phyloP scores from a whole-genome alignment of 2,797 vertebrate genomes.

The Myiothlypis chrysogaster region DNA sequence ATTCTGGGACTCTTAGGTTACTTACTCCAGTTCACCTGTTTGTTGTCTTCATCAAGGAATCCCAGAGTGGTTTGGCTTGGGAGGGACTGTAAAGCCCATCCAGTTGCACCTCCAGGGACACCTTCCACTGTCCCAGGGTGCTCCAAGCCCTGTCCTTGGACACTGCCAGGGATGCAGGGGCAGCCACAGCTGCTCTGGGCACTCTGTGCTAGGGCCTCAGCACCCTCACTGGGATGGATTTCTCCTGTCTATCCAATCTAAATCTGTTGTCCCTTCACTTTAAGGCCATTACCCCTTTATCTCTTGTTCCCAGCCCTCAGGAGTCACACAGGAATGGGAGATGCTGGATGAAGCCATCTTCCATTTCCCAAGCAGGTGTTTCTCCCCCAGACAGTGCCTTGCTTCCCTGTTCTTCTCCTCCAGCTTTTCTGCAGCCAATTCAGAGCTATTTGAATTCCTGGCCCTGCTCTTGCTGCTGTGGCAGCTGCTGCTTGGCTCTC shows the following conservation, averaged over 20 bases:
- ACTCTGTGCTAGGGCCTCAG: fast-evolving
- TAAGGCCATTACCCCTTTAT: background rate
- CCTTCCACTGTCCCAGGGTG: fast-evolving
- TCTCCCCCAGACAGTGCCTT: fast-evolving
- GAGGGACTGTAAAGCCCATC: background rate
- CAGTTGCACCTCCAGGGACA: background rate
- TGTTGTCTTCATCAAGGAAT: background rate
- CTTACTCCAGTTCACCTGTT: background rate
- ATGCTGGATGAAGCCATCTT: background rate
- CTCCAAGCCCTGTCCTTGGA: fast-evolving
- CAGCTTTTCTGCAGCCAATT: background rate
- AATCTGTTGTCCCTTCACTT: background rate
- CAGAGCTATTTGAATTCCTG: background rate
- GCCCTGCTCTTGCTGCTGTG: background rate
- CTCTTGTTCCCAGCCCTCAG: background rate
- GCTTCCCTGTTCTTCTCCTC: background rate
- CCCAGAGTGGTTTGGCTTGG: background rate
- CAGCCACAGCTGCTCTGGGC: background rate
- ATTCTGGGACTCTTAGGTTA: background rate
- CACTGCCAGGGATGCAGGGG: background rate
- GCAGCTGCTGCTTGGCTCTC: background rate
- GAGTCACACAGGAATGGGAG: fast-evolving
- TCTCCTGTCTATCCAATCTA: background rate
- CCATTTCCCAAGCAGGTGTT: fast-evolving
- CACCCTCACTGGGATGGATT: background rate